A percentile compares a stretch with the other conserved stretches of the same genome.
Evolutionary conservation across 2,888 invertebrate genomes (phyloP).

Genomic region (Osedax fenrisi): DNA sequence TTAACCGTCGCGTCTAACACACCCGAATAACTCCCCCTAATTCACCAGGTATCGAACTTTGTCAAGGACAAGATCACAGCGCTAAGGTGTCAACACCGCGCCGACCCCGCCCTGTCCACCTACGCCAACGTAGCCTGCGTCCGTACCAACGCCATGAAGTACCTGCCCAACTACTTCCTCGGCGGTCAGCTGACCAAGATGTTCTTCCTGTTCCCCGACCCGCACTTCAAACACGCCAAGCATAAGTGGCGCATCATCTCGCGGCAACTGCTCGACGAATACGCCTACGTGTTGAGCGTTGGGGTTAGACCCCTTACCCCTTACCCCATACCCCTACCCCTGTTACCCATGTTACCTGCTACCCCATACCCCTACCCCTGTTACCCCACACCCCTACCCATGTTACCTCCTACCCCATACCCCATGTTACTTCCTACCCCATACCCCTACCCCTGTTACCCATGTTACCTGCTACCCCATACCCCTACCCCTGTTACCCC

Average conservation of each 20-base stretch:
- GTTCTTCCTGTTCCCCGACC: constrained; percentile 97
- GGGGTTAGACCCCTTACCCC: constrained; percentile 66
- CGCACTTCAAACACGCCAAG: constrained; percentile 95
- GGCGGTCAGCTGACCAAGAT: constrained; percentile 90
- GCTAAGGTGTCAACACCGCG: constrained; percentile 63
- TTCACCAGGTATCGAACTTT: constrained; percentile 63
- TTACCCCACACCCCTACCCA: no score
- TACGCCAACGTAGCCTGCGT: constrained; percentile 88
- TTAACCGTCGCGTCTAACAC: no score
- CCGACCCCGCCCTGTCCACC: constrained; percentile 47
- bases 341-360: no score
- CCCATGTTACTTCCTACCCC: no score
- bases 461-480: no score
- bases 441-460: no score
- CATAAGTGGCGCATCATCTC: constrained; percentile 99
- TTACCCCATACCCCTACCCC: no score
- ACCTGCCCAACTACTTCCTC: constrained; percentile 85
- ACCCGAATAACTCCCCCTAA: background rate
- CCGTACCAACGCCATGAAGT: constrained; percentile 96
- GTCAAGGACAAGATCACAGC: constrained; percentile 84
- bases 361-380: no score
- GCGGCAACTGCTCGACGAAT: constrained; percentile 79
- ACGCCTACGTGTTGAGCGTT: constrained; percentile 78
- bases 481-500: no score
- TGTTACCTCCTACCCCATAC: no score